Percentiles rank a stretch among this genome's conserved stretches.
Evolutionary conservation across 2,113 vertebrate genomes (phyloP).

Genomic region (Rana temporaria): DNA sequence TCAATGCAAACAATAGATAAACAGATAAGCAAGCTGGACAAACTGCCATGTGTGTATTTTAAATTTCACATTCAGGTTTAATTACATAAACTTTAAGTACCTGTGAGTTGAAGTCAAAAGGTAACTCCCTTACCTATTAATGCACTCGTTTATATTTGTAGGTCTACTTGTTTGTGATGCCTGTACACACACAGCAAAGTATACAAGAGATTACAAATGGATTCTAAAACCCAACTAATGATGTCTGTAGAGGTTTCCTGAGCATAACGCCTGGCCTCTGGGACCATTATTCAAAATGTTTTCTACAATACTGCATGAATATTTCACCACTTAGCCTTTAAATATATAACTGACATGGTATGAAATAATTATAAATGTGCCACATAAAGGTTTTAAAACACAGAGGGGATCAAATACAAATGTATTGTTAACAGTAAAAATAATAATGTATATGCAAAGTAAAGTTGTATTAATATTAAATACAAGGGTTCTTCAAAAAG

Average conservation of each 20-base stretch:
- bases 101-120: not conserved
- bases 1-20: not conserved
- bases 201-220: not conserved
- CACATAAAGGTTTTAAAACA: conserved; percentile 9
- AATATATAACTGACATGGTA: conserved; percentile 13
- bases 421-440: not conserved
- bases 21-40: not conserved
- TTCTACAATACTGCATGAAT: conserved; percentile 22
- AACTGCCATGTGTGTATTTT: not conserved
- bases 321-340: conserved; percentile 20
- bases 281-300: conserved; percentile 38
- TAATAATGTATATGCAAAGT: not conserved
- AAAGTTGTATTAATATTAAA: no score
- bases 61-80: not conserved
- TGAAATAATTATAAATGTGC: conserved; percentile 17
- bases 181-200: conserved; percentile 5
- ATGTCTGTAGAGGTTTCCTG: conserved; percentile 12
- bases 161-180: not conserved
- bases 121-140: not conserved
- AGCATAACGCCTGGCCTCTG: conserved; percentile 5
- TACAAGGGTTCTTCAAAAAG: no score
- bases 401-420: conserved; percentile 11
- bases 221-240: conserved; percentile 24
- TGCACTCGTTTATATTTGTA: not conserved
- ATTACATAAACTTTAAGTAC: not conserved